These are phyloP conservation scores for Dicranocentrus wangi DNA, from an alignment of 2,888 invertebrate species.

Conservation along the genomic window DNA sequence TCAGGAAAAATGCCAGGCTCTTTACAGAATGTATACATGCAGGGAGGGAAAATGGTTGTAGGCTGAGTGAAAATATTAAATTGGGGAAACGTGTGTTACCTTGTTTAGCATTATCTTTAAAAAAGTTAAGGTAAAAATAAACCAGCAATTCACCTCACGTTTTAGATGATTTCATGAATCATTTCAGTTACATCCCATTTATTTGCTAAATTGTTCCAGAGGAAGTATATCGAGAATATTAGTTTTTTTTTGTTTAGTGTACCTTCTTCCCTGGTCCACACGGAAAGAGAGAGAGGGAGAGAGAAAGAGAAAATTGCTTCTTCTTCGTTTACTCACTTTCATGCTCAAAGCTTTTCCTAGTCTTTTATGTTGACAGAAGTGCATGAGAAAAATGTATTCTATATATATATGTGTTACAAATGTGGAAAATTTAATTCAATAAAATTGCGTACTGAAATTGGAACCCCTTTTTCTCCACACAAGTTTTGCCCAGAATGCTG, in stretches of 20 bases:
- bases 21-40: no score
- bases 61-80: conserved; percentile 30
- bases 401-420: background rate
- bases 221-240: conserved; percentile 55
- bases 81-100: conserved; percentile 29
- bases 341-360: no score
- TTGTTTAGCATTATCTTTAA: conserved; percentile 45
- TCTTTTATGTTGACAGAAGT: background rate
- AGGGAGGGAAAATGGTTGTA: conserved; percentile 12
- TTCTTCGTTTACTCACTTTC: conserved; percentile 4
- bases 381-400: background rate
- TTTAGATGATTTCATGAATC: conserved; percentile 72
- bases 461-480: conserved; percentile 20
- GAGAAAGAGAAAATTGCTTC: conserved; percentile 6
- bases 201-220: conserved; percentile 59
- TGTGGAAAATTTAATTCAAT: conserved; percentile 28
- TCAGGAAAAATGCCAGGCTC: no score
- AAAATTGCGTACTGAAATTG: conserved; percentile 27
- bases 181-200: conserved; percentile 65
- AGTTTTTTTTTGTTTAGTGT: conserved; percentile 42
- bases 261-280: conserved; percentile 10
- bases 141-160: conserved; percentile 70
- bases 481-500: background rate
- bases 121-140: conserved; percentile 45
- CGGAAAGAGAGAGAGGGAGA: background rate